Evolutionary conservation across 2,888 invertebrate species (phyloP).

Genomic region (Xestia rhomboidea): DNA sequence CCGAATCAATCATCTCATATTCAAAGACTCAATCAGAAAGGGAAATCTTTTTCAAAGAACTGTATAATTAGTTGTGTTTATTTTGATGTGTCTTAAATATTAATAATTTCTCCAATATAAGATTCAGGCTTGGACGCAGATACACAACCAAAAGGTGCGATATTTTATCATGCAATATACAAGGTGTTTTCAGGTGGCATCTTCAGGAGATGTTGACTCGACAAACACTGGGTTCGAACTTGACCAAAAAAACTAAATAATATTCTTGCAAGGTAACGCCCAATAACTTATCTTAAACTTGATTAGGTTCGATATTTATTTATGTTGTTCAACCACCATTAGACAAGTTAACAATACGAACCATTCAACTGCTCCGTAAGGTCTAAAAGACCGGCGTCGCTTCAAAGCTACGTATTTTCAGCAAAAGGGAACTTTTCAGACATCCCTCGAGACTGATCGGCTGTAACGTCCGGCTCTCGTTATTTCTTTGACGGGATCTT

Average conservation of each 20-base stretch:
- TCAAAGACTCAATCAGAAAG: neutral
- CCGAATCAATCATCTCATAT: neutral
- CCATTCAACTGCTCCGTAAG: slow-evolving; percentile 48
- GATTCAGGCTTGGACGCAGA: too few relatives aligned
- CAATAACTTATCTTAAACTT: neutral
- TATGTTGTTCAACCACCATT: slow-evolving; percentile 30
- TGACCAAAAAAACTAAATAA: neutral
- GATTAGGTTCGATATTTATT: slow-evolving; percentile 10
- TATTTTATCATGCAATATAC: neutral
- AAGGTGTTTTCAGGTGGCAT: neutral
- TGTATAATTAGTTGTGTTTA: neutral
- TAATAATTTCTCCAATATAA: too few relatives aligned
- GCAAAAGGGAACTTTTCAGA: slow-evolving; percentile 65
- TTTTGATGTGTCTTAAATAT: too few relatives aligned
- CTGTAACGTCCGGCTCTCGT: slow-evolving; percentile 75
- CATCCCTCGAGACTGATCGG: slow-evolving; percentile 69
- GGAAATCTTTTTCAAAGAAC: neutral
- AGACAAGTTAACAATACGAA: slow-evolving; percentile 36
- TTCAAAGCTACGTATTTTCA: slow-evolving; percentile 60
- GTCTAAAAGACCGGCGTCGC: slow-evolving; percentile 51
- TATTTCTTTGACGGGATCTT: slow-evolving; percentile 81
- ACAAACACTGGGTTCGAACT: neutral
- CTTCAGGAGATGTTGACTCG: neutral
- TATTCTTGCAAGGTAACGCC: neutral
- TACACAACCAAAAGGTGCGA: too few relatives aligned